Conservation (phyloP, 1,140 invertebrate species). For the Zaprionus africanus region DNA sequence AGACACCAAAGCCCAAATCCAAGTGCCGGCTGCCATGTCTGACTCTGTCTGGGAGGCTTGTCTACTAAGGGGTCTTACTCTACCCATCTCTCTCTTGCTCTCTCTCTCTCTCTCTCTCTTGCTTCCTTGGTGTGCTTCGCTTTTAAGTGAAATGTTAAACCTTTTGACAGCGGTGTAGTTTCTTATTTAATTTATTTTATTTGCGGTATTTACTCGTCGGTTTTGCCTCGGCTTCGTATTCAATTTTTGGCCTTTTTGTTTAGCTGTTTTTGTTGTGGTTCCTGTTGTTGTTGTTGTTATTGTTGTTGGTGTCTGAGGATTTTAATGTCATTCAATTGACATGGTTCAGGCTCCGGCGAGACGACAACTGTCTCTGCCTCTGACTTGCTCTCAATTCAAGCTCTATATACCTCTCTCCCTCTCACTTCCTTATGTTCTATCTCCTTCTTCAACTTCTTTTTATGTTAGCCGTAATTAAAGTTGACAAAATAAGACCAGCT, state of each 20-base stretch:
- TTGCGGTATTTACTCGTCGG: slow-evolving; percentile 75
- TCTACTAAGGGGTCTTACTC: slow-evolving; percentile 7
- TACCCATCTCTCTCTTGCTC: slow-evolving; percentile 11
- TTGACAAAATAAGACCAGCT: slow-evolving; percentile 61
- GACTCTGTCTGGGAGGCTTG: slow-evolving; percentile 13
- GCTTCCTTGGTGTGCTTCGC: slow-evolving; percentile 51
- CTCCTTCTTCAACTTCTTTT: slow-evolving; percentile 29
- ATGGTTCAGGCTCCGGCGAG: slow-evolving; percentile 56
- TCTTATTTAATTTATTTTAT: slow-evolving; percentile 83
- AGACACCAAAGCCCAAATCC: slow-evolving; percentile 48
- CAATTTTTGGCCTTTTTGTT: slow-evolving; percentile 77
- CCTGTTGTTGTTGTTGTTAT: background rate
- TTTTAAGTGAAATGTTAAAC: slow-evolving; percentile 83
- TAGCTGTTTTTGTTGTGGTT: slow-evolving; percentile 20
- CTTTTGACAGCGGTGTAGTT: slow-evolving; percentile 80
- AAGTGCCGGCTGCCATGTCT: slow-evolving; percentile 13
- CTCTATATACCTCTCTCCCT: background rate
- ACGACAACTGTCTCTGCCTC: background rate
- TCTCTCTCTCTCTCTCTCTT: slow-evolving; percentile 13
- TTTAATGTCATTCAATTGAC: slow-evolving; percentile 78
- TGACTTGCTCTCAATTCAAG: slow-evolving; percentile 25
- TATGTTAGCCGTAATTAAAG: slow-evolving; percentile 71
- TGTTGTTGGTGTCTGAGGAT: slow-evolving; percentile 58
- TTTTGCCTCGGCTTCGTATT: slow-evolving; percentile 58
- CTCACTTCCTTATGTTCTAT: background rate